Evolutionary conservation across 2,113 vertebrate species (phyloP), one percentile per base, ranked within the genome.

Genomic region (Antennarius striatus): DNA sequence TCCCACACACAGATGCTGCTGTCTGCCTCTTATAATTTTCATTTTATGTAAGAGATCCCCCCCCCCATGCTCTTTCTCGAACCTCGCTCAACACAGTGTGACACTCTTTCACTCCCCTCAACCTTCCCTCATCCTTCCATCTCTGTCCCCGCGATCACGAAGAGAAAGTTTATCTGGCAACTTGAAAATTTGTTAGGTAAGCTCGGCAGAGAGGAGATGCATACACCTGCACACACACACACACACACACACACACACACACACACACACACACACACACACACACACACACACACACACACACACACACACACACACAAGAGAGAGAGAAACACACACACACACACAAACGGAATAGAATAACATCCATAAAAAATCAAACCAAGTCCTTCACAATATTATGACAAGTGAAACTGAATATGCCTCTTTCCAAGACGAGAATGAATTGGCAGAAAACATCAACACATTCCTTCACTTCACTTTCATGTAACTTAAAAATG

Each of bases 1-100:
- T 86, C 66, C 76, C 47, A 43, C 86, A 88, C 84, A 89, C 22
- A 22, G 81, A 90, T 87, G 87, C 83, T 85, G 77, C 83, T 17
- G 70, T 73, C 68, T 81, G 67, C 67, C 55, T 32, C 50, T 79
- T 75, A 59, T 76, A 74, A 51, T 63, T 71, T 70, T 69, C 60
- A 77, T 79, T 78, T 81, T 53, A 82, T 79, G 77, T 64, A 57
- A 75, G 80, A 73, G 49, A 71, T 52, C 61, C 63, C 64, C 50
- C 67, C 56, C 56, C 59, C 60, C 69, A 52, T 73, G 79, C 70
- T 78, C 74, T 83, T 47, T 58, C 51, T 59, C 65, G 55, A 80
- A 16, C 65, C 73, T 80, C 68, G 43, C 69, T 56, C 68, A 49
- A 68, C 84, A 71, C 77, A 79, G 86, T 80, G 70, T 64, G 78